Percentiles rank a stretch among this genome's conserved stretches.
Evolutionary conservation across 1,140 invertebrate species (phyloP).

Genomic region (Oryctes rhinoceros): DNA sequence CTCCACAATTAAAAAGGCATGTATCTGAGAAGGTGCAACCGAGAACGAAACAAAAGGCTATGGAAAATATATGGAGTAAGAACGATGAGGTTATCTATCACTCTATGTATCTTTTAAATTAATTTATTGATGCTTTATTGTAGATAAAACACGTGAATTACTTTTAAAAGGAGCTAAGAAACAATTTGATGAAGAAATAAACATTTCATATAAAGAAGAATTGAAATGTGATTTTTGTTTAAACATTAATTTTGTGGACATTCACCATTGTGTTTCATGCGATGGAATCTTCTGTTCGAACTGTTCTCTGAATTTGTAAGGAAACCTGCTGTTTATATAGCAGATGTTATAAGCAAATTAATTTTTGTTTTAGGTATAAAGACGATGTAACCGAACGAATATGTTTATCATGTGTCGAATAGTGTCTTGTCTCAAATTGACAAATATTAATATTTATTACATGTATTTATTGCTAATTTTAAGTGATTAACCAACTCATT

Average conservation of each 20-base stretch:
- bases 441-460: not conserved
- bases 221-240: conserved; percentile 32
- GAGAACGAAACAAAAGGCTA: not conserved
- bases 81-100: conserved; percentile 15
- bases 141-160: conserved; percentile 35
- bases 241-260: not conserved
- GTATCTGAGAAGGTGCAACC: conserved; percentile 17
- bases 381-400: not conserved
- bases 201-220: not conserved
- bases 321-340: not conserved
- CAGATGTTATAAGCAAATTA: not conserved
- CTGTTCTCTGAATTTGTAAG: conserved; percentile 24
- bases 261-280: not conserved
- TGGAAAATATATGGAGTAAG: conserved; percentile 37
- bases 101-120: not conserved
- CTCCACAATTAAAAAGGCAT: conserved; percentile 32
- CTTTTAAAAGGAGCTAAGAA: conserved; percentile 16
- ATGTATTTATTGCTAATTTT: not conserved
- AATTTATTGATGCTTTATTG: not conserved
- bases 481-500: not conserved
- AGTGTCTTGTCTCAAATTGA: not conserved
- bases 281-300: conserved; percentile 21
- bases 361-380: conserved; percentile 25
- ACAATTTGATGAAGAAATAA: not conserved
- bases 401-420: conserved; percentile 19